phyloP scores from a whole-genome alignment of 1,140 invertebrate species.

The Caerostris darwini region DNA sequence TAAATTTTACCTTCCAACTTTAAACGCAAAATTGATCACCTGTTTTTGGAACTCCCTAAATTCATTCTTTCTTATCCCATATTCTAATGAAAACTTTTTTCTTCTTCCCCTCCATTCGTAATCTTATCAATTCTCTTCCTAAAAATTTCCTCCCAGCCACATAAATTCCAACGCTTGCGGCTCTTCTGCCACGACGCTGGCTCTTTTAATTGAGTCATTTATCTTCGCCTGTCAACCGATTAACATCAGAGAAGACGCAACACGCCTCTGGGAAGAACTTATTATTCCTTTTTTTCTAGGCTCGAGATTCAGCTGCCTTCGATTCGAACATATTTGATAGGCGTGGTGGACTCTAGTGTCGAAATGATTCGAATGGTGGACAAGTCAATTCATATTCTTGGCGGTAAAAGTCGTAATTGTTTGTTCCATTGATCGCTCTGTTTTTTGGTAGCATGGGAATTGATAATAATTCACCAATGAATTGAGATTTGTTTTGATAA shows the following conservation, averaged over 20 bases:
- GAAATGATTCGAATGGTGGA: neutral
- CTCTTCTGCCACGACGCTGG: neutral
- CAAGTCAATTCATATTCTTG: no score
- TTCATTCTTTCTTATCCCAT: neutral
- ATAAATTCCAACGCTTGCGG: conserved; percentile 56
- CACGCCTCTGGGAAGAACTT: neutral
- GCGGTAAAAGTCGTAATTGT: no score
- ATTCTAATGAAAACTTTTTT: no score
- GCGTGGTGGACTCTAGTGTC: neutral
- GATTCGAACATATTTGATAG: neutral
- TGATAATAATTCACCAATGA: no score
- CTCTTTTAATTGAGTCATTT: conserved; percentile 67
- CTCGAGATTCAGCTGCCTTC: neutral
- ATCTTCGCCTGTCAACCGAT: conserved; percentile 55
- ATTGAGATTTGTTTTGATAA: no score
- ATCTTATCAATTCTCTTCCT: neutral
- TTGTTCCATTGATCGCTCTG: no score
- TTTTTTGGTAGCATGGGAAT: no score
- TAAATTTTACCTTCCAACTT: no score
- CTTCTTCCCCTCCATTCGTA: neutral
- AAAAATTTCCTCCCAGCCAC: neutral
- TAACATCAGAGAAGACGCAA: neutral
- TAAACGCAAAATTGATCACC: neutral
- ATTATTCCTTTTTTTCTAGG: no score
- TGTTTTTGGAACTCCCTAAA: neutral